Evolutionary conservation across 1,140 invertebrate species (phyloP).

Genomic region (Procambarus clarkii): DNA sequence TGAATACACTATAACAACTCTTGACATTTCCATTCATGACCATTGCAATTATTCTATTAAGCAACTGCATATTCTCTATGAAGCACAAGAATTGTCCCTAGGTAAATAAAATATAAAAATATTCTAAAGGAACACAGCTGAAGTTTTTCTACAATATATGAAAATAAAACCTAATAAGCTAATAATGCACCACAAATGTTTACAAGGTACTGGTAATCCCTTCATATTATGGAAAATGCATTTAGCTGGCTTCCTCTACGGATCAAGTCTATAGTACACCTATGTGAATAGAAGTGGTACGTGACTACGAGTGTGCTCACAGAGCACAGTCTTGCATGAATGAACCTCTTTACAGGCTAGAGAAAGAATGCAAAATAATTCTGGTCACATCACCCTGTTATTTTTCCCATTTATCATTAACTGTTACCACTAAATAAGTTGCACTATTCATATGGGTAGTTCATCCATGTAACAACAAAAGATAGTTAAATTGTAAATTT

Average conservation of each 20-base stretch:
- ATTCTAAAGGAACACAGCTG: constrained; percentile 47
- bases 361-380: constrained; percentile 2
- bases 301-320: background rate
- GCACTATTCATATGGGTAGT: background rate
- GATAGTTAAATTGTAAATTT: background rate
- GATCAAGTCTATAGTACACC: background rate
- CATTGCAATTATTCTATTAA: constrained; percentile 27
- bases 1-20: constrained; percentile 17
- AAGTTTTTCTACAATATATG: constrained; percentile 22
- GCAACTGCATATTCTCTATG: constrained; percentile 45
- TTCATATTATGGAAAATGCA: constrained; percentile 31
- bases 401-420: background rate
- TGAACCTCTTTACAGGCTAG: background rate
- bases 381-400: constrained; percentile 25
- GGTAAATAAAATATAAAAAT: constrained; percentile 59
- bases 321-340: background rate
- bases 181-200: constrained; percentile 39
- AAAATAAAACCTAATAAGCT: constrained; percentile 50
- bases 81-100: constrained; percentile 37
- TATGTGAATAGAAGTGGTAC: background rate
- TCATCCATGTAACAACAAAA: background rate
- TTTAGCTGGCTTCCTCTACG: constrained; percentile 14
- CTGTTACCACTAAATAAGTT: no score
- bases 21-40: background rate
- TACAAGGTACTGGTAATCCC: constrained; percentile 17